phyloP scores from a whole-genome alignment of 2,113 vertebrate species.

The Lepus europaeus region DNA sequence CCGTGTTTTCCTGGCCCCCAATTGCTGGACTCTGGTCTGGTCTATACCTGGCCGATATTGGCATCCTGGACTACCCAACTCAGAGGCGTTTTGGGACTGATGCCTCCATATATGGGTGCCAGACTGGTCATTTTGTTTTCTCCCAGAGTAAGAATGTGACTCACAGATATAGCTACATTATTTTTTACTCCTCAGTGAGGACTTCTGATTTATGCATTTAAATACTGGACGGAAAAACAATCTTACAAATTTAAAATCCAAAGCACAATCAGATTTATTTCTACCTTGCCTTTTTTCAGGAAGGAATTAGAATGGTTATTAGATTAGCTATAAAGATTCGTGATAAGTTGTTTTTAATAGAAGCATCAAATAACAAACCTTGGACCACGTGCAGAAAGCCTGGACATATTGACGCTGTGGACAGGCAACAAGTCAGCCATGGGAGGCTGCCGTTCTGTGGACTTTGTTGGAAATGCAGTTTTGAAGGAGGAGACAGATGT shows the following conservation, averaged over 20 bases:
- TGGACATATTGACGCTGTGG: not conserved
- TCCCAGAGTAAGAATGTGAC: not conserved
- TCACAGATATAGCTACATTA: not conserved
- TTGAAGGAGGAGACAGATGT: conserved; percentile 45
- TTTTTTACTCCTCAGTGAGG: not conserved
- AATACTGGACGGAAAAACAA: not conserved
- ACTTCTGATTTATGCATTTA: not conserved
- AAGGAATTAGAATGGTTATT: not conserved
- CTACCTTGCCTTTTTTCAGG: not conserved
- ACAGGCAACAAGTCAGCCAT: not conserved
- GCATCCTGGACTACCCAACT: not conserved
- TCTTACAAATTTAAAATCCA: conserved; percentile 16
- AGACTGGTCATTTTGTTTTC: not conserved
- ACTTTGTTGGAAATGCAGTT: conserved; percentile 56
- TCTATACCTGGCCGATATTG: not conserved
- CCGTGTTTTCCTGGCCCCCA: not conserved
- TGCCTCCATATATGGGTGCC: not conserved
- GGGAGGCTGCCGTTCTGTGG: not conserved
- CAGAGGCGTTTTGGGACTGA: not conserved
- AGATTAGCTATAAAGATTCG: not conserved
- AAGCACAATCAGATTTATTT: conserved; percentile 12
- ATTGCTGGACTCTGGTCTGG: not conserved
- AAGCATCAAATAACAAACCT: not conserved
- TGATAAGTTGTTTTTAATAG: conserved; percentile 14
- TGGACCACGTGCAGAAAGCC: not conserved